Conservation (phyloP, 2,113 vertebrate species). For the Pitta sordida region DNA sequence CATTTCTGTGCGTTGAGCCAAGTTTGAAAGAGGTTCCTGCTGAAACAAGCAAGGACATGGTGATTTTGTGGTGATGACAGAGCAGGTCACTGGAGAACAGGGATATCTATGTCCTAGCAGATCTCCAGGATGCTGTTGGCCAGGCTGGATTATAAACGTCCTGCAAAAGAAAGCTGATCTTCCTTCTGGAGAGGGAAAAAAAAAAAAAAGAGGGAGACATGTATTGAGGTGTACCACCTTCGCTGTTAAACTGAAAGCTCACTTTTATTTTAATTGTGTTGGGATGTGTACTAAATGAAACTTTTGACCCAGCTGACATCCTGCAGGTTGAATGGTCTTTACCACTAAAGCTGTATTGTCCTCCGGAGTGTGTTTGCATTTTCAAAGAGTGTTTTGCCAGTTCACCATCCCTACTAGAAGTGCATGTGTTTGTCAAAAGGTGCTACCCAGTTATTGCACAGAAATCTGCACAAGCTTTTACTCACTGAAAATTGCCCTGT, state of each 20-base stretch:
- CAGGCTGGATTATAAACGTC: not conserved
- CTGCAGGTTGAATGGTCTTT: not conserved
- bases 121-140: not conserved
- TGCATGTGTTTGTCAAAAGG: not conserved
- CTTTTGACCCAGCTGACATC: not conserved
- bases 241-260: not conserved
- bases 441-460: not conserved
- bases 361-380: not conserved
- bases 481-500: not conserved
- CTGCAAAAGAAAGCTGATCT: not conserved
- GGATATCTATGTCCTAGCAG: not conserved
- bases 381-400: not conserved
- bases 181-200: not conserved
- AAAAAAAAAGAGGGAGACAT: not conserved
- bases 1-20: not conserved
- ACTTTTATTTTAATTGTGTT: not conserved
- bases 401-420: not conserved
- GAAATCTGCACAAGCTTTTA: not conserved
- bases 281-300: not conserved
- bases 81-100: not conserved
- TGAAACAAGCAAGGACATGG: not conserved
- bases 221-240: not conserved
- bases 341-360: not conserved
- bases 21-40: not conserved
- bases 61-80: not conserved